phyloP scores from a whole-genome alignment of 2,113 vertebrate species.

The Shinisaurus crocodilurus region DNA sequence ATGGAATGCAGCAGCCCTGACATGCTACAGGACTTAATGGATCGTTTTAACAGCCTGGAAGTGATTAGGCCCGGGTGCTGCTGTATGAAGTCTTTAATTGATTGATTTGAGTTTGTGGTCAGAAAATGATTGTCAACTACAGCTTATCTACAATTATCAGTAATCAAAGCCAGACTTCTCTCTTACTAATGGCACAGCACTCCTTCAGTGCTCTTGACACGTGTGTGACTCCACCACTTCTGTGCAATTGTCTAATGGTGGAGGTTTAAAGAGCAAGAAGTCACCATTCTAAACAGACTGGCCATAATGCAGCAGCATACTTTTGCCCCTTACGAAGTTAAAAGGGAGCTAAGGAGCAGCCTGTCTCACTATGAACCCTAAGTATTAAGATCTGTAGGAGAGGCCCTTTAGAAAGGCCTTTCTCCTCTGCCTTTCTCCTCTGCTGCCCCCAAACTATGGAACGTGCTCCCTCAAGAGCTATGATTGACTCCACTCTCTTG shows the following conservation, averaged over 20 bases:
- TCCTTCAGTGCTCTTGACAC: slow-evolving; percentile 61
- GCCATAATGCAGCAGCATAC: slow-evolving; percentile 4
- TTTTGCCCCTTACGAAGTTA: slow-evolving; percentile 11
- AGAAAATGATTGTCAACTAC: slow-evolving; percentile 82
- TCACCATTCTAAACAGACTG: neutral
- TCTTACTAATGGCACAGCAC: slow-evolving; percentile 68
- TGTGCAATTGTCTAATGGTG: slow-evolving; percentile 49
- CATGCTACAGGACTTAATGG: slow-evolving; percentile 64
- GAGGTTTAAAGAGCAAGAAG: slow-evolving; percentile 34
- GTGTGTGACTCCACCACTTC: slow-evolving; percentile 59
- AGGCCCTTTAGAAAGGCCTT: too few species aligned
- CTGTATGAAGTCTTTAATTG: slow-evolving; percentile 80
- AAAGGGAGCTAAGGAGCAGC: too few species aligned
- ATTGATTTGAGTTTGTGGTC: slow-evolving; percentile 84
- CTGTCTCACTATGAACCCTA: too few species aligned
- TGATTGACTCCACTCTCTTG: too few species aligned
- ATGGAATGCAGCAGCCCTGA: slow-evolving; percentile 60
- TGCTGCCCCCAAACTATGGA: too few species aligned
- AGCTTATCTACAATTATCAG: slow-evolving; percentile 85
- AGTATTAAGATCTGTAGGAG: too few species aligned
- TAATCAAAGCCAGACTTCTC: slow-evolving; percentile 81
- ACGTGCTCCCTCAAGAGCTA: too few species aligned
- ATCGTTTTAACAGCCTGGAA: slow-evolving; percentile 78
- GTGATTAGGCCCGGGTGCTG: slow-evolving; percentile 76
- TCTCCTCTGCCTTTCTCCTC: too few species aligned